A percentile compares a stretch with the other conserved stretches of the same genome.
phyloP scores from a whole-genome alignment of 2,113 vertebrate genomes.

The Neoarius graeffei region DNA sequence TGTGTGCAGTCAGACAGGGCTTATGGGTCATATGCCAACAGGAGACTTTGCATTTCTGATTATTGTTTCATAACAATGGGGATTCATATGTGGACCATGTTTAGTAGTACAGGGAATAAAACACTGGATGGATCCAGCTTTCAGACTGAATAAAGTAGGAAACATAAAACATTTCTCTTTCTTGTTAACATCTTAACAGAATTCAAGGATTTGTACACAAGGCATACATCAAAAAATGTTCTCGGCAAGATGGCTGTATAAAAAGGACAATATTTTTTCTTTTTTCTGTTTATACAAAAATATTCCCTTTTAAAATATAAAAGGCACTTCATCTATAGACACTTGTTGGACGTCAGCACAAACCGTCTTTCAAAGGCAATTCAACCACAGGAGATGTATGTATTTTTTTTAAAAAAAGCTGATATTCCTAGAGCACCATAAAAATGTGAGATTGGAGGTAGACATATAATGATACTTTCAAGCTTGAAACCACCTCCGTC shows the following conservation, averaged over 20 bases:
- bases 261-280: slow-evolving; percentile 53
- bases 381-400: slow-evolving; percentile 44
- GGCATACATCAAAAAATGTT: slow-evolving; percentile 1
- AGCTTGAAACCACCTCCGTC: slow-evolving; percentile 46
- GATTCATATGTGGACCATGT: neutral
- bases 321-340: slow-evolving; percentile 64
- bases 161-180: slow-evolving; percentile 7
- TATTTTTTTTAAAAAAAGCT: slow-evolving; percentile 11
- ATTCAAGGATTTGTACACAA: slow-evolving; percentile 39
- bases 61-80: neutral
- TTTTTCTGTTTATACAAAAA: slow-evolving; percentile 58
- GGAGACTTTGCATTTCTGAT: neutral
- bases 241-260: slow-evolving; percentile 26
- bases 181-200: neutral
- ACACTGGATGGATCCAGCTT: neutral
- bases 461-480: slow-evolving; percentile 64
- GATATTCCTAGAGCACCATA: slow-evolving; percentile 74
- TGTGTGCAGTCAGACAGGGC: slow-evolving; percentile 49
- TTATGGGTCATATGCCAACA: slow-evolving; percentile 18
- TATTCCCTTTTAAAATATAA: slow-evolving; percentile 66
- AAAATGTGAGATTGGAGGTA: slow-evolving; percentile 83
- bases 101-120: neutral
- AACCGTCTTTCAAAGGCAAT: slow-evolving; percentile 21
- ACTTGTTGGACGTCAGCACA: slow-evolving; percentile 43
- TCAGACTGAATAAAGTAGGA: neutral